A percentile compares a stretch with the other conserved stretches of the same genome.
Evolutionary conservation across 2,888 invertebrate species (phyloP).

Genomic region (Leptopilina syphax): DNA sequence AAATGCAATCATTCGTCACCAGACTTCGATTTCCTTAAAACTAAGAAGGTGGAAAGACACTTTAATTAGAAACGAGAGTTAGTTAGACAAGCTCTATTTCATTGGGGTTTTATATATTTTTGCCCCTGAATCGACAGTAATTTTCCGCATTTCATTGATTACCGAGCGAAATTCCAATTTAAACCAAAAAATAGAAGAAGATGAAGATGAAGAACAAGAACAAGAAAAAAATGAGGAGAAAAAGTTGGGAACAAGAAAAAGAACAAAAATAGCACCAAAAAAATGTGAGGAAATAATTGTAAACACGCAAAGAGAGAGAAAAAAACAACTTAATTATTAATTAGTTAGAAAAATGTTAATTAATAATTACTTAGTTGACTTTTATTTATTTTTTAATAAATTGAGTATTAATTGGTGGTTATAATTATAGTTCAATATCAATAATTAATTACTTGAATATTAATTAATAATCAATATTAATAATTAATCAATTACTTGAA

Average conservation of each 20-base stretch:
- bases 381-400: no score
- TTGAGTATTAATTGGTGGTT: no score
- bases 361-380: no score
- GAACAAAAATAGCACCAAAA: no score
- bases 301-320: no score
- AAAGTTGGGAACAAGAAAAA: not conserved
- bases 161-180: not conserved
- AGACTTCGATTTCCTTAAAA: conserved; percentile 17
- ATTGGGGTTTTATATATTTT: conserved; percentile 3
- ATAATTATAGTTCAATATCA: no score
- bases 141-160: conserved; percentile 2
- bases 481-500: no score
- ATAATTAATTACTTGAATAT: no score
- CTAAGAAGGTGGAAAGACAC: conserved; percentile 25
- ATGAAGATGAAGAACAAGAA: not conserved
- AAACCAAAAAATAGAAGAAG: not conserved
- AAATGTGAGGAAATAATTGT: no score
- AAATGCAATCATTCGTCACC: conserved; percentile 34
- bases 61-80: conserved; percentile 32
- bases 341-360: no score
- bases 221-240: not conserved
- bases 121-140: not conserved
- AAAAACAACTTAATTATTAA: no score
- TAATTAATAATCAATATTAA: no score
- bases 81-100: conserved; percentile 15